phyloP scores from a whole-genome alignment of 2,797 vertebrate genomes.

The Austrolebias charrua region DNA sequence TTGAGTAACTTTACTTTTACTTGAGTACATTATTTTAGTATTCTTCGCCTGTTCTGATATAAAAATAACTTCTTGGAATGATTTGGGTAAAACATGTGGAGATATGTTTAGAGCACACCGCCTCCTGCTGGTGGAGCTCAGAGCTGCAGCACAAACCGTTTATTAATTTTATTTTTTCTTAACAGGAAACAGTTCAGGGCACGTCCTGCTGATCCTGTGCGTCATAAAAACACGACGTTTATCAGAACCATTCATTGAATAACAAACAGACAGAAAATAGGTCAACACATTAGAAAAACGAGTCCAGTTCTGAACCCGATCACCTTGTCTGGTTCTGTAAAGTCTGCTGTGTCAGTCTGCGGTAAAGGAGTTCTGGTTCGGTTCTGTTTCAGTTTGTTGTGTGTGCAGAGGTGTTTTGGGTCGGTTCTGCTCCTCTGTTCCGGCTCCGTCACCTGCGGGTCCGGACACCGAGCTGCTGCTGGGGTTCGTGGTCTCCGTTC shows the following conservation, averaged over 20 bases:
- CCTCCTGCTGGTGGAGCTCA: conserved; percentile 27
- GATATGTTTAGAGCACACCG: conserved; percentile 5
- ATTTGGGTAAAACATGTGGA: too few relatives aligned
- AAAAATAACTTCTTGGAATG: too few relatives aligned
- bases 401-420: conserved; percentile 50
- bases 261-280: not conserved
- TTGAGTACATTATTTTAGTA: too few relatives aligned
- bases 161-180: not conserved
- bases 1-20: too few relatives aligned
- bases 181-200: not conserved
- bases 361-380: too few relatives aligned
- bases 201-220: too few relatives aligned
- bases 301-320: not conserved
- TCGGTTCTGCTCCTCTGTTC: conserved; percentile 51
- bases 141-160: conserved; percentile 1
- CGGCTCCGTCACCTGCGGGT: conserved; percentile 30
- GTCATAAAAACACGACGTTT: too few relatives aligned
- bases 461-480: conserved; percentile 67
- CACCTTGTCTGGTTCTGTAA: too few relatives aligned
- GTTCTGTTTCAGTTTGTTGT: conserved; percentile 47
- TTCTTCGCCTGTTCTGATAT: too few relatives aligned
- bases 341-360: too few relatives aligned
- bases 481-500: conserved; percentile 61
- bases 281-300: not conserved
- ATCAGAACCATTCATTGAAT: not conserved